These are phyloP conservation scores for Subacronicta megacephala DNA, from an alignment of 2,888 invertebrate species.

Conservation along the genomic window DNA sequence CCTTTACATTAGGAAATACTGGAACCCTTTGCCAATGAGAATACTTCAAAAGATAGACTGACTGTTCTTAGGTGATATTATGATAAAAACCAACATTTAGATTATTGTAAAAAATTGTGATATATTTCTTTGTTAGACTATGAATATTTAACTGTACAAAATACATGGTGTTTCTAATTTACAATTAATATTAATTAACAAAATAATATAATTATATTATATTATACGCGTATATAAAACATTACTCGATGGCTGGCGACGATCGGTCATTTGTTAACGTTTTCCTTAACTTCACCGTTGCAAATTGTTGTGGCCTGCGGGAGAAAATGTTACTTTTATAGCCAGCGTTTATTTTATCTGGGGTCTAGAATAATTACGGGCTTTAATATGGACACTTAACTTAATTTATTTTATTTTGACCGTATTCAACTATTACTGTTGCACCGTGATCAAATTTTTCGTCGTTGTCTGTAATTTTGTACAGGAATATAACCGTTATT, in stretches of 20 bases:
- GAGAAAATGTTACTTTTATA: conserved; percentile 59
- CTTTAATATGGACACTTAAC: neutral
- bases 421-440: neutral
- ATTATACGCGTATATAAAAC: conserved; percentile 70
- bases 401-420: neutral
- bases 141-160: conserved; percentile 90
- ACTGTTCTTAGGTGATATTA: neutral
- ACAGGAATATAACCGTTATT: no score
- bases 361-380: neutral
- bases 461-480: no score
- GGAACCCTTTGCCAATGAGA: no score
- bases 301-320: conserved; percentile 95
- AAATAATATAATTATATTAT: conserved; percentile 76
- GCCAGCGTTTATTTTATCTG: neutral
- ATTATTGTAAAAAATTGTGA: conserved; percentile 88
- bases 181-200: conserved; percentile 87
- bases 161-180: conserved; percentile 88
- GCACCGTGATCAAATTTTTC: no score
- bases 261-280: conserved; percentile 96
- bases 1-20: no score
- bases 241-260: conserved; percentile 92
- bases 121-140: conserved; percentile 89
- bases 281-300: conserved; percentile 96
- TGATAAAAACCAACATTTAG: conserved; percentile 66
- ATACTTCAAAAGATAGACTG: no score